Evolutionary conservation across 2,888 invertebrate species (phyloP).

Genomic region (Tribolium freemani): DNA sequence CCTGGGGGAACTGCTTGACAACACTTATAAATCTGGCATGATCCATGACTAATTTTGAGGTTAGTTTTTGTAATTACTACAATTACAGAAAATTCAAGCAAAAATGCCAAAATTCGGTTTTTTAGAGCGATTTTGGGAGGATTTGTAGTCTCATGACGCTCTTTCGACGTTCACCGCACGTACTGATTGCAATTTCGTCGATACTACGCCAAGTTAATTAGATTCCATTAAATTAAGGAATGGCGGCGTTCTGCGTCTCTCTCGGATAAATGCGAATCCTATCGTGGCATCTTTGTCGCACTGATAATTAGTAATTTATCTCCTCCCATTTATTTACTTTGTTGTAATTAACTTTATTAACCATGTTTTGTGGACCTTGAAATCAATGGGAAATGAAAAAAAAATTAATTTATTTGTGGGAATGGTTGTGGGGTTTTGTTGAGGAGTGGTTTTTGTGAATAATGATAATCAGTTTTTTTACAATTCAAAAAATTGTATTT

Average conservation of each 20-base stretch:
- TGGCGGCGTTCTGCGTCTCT: constrained; percentile 16
- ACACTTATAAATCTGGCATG: constrained; percentile 50
- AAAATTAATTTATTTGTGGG: not conserved
- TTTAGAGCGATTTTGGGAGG: not conserved
- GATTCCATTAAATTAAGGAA: constrained; percentile 43
- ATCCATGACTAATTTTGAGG: constrained; percentile 47
- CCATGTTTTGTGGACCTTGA: constrained; percentile 32
- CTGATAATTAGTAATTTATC: constrained; percentile 40
- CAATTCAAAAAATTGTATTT: too few species aligned
- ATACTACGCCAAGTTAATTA: constrained; percentile 39
- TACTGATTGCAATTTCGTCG: constrained; percentile 33
- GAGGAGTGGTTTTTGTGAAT: too few species aligned
- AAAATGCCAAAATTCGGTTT: not conserved
- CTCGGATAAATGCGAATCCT: not conserved
- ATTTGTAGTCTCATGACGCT: not conserved
- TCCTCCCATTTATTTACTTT: constrained; percentile 35
- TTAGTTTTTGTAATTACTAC: not conserved
- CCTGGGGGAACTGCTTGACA: constrained; percentile 52
- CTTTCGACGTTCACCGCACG: constrained; percentile 1
- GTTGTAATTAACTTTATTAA: constrained; percentile 41
- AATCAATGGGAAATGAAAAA: constrained; percentile 1
- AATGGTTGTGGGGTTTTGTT: not conserved
- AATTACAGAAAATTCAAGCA: not conserved
- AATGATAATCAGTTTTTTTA: too few species aligned
- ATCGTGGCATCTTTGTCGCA: constrained; percentile 18